Evolutionary conservation across 2,797 vertebrate genomes (phyloP).

Genomic region (Hirundo rustica): DNA sequence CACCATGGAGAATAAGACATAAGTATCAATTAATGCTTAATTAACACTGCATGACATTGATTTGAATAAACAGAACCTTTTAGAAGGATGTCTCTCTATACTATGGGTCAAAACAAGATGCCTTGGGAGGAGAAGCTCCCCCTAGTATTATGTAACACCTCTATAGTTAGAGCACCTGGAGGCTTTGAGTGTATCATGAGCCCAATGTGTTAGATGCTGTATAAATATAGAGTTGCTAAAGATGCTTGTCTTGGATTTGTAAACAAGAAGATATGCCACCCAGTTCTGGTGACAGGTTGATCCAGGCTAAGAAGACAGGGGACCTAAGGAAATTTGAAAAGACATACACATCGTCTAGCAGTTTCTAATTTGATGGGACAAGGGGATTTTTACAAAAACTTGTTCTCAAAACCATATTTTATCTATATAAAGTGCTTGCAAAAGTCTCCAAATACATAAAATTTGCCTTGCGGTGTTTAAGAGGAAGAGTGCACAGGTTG

Average conservation of each 20-base stretch:
- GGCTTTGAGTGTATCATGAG: not conserved
- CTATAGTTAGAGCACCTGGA: not conserved
- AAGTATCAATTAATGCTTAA: constrained; percentile 44
- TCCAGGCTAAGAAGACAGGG: not conserved
- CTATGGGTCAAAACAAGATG: not conserved
- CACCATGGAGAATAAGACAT: not conserved
- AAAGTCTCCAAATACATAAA: not conserved
- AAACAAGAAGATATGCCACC: not conserved
- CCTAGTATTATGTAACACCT: not conserved
- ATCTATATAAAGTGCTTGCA: not conserved
- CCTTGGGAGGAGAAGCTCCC: not conserved
- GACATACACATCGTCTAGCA: not conserved
- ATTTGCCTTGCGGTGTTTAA: not conserved
- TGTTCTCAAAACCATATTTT: not conserved
- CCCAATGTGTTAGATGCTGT: not conserved
- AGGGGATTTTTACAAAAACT: not conserved
- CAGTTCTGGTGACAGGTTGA: not conserved
- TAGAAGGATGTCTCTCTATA: not conserved
- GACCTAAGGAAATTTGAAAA: not conserved
- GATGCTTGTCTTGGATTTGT: constrained; percentile 32
- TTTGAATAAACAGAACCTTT: not conserved
- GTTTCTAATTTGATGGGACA: not conserved
- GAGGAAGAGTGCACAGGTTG: not conserved
- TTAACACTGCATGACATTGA: constrained; percentile 32
- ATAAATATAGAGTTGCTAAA: constrained; percentile 3